Evolutionary conservation across 1,140 invertebrate genomes (phyloP).

Genomic region (Portunus trituberculatus): DNA sequence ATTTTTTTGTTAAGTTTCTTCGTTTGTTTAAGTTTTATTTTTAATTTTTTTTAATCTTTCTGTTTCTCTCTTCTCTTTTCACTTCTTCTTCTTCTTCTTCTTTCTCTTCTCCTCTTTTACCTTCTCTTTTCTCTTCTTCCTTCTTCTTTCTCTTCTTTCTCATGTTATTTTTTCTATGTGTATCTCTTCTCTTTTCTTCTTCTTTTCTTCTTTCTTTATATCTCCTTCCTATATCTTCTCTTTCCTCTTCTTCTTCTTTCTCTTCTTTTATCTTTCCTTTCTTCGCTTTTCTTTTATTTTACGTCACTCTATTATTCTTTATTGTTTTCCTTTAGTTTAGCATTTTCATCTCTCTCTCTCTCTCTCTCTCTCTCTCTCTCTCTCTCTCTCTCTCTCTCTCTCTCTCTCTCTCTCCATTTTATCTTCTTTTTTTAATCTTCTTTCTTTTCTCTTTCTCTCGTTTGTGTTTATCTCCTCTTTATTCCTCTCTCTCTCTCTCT

Average conservation of each 20-base stretch:
- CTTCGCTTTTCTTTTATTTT: no score
- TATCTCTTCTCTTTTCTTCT: background rate
- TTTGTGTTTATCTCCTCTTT: background rate
- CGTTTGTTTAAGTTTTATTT: background rate
- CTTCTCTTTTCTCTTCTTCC: no score
- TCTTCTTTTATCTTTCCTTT: background rate
- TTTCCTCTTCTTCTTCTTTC: background rate
- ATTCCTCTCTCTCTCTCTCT: no score
- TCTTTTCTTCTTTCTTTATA: background rate
- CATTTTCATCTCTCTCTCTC: no score
- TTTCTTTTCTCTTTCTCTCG: background rate
- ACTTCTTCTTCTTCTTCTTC: no score
- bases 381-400: background rate
- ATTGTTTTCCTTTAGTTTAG: no score
- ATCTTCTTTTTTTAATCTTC: background rate
- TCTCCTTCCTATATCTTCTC: no score
- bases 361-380: no score
- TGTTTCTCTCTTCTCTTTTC: background rate
- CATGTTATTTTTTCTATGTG: no score
- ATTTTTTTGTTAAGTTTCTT: background rate
- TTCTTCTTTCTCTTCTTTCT: no score
- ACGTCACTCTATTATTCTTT: no score
- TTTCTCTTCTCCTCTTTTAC: no score
- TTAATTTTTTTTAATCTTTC: background rate
- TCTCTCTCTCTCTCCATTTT: background rate